Base-by-base conservation (phyloP, 1,140 invertebrate species). In the Vanessa tameamea region DNA sequence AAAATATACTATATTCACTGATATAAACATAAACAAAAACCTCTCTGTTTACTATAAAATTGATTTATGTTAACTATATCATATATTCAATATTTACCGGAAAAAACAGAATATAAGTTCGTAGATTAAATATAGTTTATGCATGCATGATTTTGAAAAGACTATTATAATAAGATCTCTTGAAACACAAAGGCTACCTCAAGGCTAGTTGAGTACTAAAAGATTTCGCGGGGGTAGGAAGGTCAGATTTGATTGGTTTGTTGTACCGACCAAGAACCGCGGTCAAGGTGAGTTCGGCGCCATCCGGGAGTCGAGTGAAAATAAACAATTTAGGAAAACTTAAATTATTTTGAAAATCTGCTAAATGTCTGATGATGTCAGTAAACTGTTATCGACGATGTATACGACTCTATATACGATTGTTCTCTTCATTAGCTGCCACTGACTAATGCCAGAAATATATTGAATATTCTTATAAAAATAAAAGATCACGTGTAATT, bases 251-350 rank as follows among this genome's bases (percentile, higher is more conserved):
- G 67, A 77, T 78, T 82, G 78, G 84, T 86, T 81, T 78, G 53
- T 82, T 82, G 75, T 82, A 77, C 81, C 77, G 72, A 79, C 65
- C 78, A 72, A 77, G 78, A 81, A 76, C 80, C 75, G 65, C 81
- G 86, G 89, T 89, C 89, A 91, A 91, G 88, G 89, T 87, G 82
- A 87, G 69, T 67, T 66, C 73, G 82, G 85, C 88, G 87, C 84
- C 87, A 79, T 78, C 69, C 74, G 71, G 77, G 78, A 81, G 82
- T 84, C 75, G 79, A 73, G 76, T 26, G 53, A 85, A 89, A 87
- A 87, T 86, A 91, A 87, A 89, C 80, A 83, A 78, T 76, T 64
- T 43, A 67, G 71, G 66, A 75, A 82, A 82, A 82, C 74, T 71
- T 84, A 73, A 84, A 85, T 87, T 79, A 87, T 82, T 86, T 80